Percentiles rank a stretch among this genome's conserved stretches.
Evolutionary conservation across 2,888 invertebrate genomes (phyloP).

Genomic region (Clostera curtula): DNA sequence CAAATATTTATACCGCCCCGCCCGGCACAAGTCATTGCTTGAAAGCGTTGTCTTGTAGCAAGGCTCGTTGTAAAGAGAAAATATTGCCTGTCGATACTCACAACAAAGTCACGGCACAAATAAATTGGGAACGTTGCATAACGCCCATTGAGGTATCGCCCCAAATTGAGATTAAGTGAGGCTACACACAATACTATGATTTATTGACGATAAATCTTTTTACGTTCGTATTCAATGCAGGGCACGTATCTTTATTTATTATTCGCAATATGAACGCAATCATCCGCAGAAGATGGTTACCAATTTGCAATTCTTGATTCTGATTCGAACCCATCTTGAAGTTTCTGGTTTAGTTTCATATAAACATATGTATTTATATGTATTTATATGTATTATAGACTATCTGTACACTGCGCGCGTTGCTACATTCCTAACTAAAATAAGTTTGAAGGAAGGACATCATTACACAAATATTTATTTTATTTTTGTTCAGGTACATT

Average conservation of each 20-base stretch:
- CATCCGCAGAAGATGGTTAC: no score
- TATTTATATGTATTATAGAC: no score
- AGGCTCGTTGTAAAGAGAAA: constrained; percentile 45
- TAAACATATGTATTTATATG: no score
- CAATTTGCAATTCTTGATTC: no score
- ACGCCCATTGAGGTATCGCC: constrained; percentile 24
- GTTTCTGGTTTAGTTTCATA: no score
- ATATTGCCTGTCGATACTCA: constrained; percentile 58
- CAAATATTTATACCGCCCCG: constrained; percentile 59
- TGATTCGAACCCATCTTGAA: no score
- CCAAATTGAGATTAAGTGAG: constrained; percentile 47
- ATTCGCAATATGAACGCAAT: background rate
- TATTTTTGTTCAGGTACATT: no score
- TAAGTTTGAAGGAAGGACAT: no score
- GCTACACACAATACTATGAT: constrained; percentile 26
- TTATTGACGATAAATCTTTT: constrained; percentile 25
- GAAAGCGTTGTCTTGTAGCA: constrained; percentile 67
- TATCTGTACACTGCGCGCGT: no score
- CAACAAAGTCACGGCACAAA: constrained; percentile 42
- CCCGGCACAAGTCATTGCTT: constrained; percentile 54
- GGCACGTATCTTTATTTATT: constrained; percentile 4
- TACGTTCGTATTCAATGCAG: constrained; percentile 17
- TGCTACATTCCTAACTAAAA: no score
- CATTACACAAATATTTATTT: no score
- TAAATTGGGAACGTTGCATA: constrained; percentile 32